phyloP scores from a whole-genome alignment of 1,140 invertebrate species.

The Amyelois transitella region DNA sequence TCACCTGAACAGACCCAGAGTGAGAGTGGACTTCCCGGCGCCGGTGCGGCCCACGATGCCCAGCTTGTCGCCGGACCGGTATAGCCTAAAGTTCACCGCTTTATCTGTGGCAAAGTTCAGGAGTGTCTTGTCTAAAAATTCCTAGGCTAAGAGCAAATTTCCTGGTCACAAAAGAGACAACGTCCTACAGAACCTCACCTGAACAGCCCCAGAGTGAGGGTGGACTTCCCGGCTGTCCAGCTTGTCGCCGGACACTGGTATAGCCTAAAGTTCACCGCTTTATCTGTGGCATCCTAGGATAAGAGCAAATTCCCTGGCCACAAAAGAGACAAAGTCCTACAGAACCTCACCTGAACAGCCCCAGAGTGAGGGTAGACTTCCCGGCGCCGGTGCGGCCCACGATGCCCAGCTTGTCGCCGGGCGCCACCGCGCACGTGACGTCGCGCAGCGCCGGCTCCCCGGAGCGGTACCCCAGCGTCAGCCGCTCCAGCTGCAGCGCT shows the following conservation, averaged over 20 bases:
- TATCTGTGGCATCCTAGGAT: too few species aligned
- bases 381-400: constrained; percentile 80
- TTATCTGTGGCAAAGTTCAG: too few species aligned
- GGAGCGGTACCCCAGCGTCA: constrained; percentile 52
- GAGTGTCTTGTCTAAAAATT: too few species aligned
- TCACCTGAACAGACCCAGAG: constrained; percentile 73
- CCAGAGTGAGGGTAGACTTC: constrained; percentile 76
- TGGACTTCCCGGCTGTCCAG: too few species aligned
- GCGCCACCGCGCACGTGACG: constrained; percentile 52
- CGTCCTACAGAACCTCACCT: constrained; percentile 12
- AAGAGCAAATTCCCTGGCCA: too few species aligned
- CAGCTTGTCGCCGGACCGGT: constrained; percentile 66
- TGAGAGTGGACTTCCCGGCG: constrained; percentile 77
- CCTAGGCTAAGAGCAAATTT: too few species aligned
- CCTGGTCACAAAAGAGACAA: too few species aligned
- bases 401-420: constrained; percentile 76
- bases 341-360: constrained; percentile 74
- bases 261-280: too few species aligned
- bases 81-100: too few species aligned
- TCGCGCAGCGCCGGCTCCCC: constrained; percentile 67
- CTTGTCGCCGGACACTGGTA: too few species aligned
- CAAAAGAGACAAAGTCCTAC: too few species aligned
- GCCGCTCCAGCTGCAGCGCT: constrained; percentile 54
- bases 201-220: too few species aligned
- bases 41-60: constrained; percentile 82